Evolutionary conservation across 2,888 invertebrate species (phyloP).

Genomic region (Chrysotoxum bicinctum): DNA sequence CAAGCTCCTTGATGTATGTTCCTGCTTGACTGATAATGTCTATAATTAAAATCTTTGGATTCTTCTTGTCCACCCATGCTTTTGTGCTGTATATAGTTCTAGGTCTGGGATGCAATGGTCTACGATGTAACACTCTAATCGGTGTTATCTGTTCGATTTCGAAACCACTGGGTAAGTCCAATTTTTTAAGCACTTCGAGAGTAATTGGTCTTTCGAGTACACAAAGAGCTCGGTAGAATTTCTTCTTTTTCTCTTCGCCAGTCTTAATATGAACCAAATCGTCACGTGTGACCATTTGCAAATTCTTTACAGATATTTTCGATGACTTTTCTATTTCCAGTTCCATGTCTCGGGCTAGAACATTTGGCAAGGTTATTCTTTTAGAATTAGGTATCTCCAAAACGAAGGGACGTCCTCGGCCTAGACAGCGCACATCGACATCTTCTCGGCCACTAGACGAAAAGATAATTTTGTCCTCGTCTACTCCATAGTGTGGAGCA

Average conservation of each 20-base stretch:
- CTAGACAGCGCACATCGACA: constrained; percentile 97
- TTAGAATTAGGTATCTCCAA: constrained; percentile 90
- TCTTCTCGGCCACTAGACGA: constrained; percentile 97
- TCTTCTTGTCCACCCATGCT: constrained; percentile 83
- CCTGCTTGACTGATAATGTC: constrained; percentile 93
- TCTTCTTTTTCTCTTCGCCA: constrained; percentile 94
- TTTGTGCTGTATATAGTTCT: constrained; percentile 86
- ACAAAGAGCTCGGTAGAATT: constrained; percentile 93
- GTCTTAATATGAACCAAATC: constrained; percentile 88
- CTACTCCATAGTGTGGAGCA: constrained; percentile 83
- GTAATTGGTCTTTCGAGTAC: constrained; percentile 82
- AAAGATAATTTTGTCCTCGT: constrained; percentile 85
- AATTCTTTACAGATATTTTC: constrained; percentile 84
- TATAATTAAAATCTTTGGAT: constrained; percentile 83
- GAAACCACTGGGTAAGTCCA: constrained; percentile 82
- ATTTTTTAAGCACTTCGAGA: constrained; percentile 82
- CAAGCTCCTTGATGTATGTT: constrained; percentile 98
- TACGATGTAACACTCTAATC: constrained; percentile 92
- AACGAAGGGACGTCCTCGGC: constrained; percentile 95
- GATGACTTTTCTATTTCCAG: constrained; percentile 82
- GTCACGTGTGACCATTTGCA: constrained; percentile 87
- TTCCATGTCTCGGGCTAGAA: constrained; percentile 84
- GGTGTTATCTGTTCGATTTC: constrained; percentile 92
- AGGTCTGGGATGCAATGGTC: constrained; percentile 88
- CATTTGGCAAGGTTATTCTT: constrained; percentile 82